Base-by-base conservation (phyloP, 2,888 invertebrate species). In the Peribatodes rhomboidaria region DNA sequence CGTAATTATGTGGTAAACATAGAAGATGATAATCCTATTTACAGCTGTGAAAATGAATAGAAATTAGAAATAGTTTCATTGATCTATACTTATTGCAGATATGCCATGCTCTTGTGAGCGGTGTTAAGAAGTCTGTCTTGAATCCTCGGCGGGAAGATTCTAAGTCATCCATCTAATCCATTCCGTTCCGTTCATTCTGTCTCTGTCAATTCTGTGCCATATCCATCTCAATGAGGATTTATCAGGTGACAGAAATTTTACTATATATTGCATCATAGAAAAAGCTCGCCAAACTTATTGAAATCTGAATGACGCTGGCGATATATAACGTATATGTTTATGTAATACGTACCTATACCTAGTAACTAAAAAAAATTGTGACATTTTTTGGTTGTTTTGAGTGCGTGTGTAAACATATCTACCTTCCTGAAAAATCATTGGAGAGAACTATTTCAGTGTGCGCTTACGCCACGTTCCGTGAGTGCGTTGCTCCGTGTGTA, bases 401-500 rank as follows among this genome's bases (percentile, higher is more conserved):
- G 2, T 16, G 1, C 16, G n/a, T 41, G 14, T 16, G 10, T 35
- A 10, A 16, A 50, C 18, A 1, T 18, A 35, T 35, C 50, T 39
- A 27, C 11, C 35, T 1, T 18, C 7, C 41, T 53, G 0, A 22
- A 14, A 10, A 9, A 39, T 39, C 52, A n/a, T n/a, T 54, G 27
- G 54, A 55, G 47, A 16, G 22, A 22, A 49, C 64, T 61, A 72
- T 75, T 79, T 79, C 69, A 72, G 75, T 76, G 69, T 71, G 67
- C 72, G 72, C 60, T 57, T 65, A 61, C 64, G 67, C 56, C 68
- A 67, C 69, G 66, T 70, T 65, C 74, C 66, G 70, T 61, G 79
- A 85, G 90, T 89, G 75, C 88, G 81, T 87, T 89, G 88, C 87
- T 88, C 89, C 80, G 77, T 67, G 18, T 22, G 7, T 60, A 46